A percentile compares a stretch with the other conserved stretches of the same genome.
These are phyloP conservation scores for Bombus breviceps DNA, from an alignment of 1,140 invertebrate species.

Conservation along the genomic window DNA sequence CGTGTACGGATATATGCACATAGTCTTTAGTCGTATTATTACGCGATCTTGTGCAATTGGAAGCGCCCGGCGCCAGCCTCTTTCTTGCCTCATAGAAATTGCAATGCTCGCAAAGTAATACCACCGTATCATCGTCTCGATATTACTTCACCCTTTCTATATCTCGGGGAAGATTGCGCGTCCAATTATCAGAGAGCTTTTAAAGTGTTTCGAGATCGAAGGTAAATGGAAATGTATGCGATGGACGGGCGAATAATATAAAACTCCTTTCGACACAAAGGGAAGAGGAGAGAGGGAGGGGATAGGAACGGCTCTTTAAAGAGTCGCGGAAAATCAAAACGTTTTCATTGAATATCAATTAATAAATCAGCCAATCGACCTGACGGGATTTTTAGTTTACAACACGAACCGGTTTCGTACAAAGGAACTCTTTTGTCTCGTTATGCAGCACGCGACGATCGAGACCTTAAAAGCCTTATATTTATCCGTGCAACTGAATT, in stretches of 20 bases:
- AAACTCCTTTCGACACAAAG: conserved; percentile 44
- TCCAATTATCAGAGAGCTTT: conserved; percentile 45
- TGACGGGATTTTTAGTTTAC: conserved; percentile 57
- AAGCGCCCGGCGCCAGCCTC: conserved; percentile 48
- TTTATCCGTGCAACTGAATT: conserved; percentile 51
- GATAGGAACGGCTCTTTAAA: conserved; percentile 18
- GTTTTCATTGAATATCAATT: conserved; percentile 49
- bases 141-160: conserved; percentile 9
- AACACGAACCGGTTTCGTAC: conserved; percentile 49
- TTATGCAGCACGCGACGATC: conserved; percentile 25
- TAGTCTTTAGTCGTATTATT: conserved; percentile 45
- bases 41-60: conserved; percentile 64
- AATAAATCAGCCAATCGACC: conserved; percentile 64
- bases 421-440: conserved; percentile 70
- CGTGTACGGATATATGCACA: conserved; percentile 8
- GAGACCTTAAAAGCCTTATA: conserved; percentile 20
- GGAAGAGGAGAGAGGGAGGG: neutral
- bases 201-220: conserved; percentile 47
- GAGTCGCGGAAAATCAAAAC: conserved; percentile 49
- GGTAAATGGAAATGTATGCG: conserved; percentile 60
- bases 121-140: neutral
- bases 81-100: conserved; percentile 37
- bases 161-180: conserved; percentile 14
- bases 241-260: conserved; percentile 53
- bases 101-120: conserved; percentile 22